phyloP scores from a whole-genome alignment of 1,140 invertebrate genomes.

The Monochamus saltuarius region DNA sequence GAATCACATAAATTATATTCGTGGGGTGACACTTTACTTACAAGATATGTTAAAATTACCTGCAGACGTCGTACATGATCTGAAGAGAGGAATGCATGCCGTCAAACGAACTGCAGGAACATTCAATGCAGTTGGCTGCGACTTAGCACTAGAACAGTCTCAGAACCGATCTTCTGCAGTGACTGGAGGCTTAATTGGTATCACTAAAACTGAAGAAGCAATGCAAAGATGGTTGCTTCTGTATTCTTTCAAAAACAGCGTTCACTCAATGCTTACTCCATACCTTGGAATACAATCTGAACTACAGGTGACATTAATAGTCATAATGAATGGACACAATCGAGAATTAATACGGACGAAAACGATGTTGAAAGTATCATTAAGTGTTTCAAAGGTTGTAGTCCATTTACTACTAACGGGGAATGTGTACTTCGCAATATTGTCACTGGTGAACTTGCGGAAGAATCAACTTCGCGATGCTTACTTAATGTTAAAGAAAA shows the following conservation, averaged over 20 bases:
- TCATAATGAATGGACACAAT: too few relatives aligned
- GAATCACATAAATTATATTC: too few relatives aligned
- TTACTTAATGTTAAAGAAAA: slow-evolving; percentile 30
- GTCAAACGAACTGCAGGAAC: too few relatives aligned
- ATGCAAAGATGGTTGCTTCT: slow-evolving; percentile 35
- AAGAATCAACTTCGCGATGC: slow-evolving; percentile 31
- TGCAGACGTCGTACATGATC: slow-evolving; percentile 1
- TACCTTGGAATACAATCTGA: too few relatives aligned
- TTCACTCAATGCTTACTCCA: slow-evolving; percentile 21
- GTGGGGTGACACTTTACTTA: slow-evolving; percentile 36
- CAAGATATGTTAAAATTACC: slow-evolving; percentile 25
- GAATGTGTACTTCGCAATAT: slow-evolving; percentile 30
- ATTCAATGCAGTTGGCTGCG: too few relatives aligned
- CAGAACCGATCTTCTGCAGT: too few relatives aligned
- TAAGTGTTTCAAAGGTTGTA: slow-evolving; percentile 27
- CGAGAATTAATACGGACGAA: too few relatives aligned
- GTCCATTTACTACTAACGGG: slow-evolving; percentile 21
- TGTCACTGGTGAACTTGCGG: slow-evolving; percentile 33
- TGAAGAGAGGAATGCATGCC: slow-evolving; percentile 5
- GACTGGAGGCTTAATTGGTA: too few relatives aligned
- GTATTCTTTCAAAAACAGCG: slow-evolving; percentile 31
- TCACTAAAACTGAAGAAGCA: slow-evolving; percentile 35
- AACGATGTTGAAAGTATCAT: slow-evolving; percentile 35
- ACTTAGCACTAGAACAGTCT: too few relatives aligned
- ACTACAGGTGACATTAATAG: too few relatives aligned